Evolutionary conservation across 1,140 invertebrate species (phyloP).

Genomic region (Triops cancriformis): DNA sequence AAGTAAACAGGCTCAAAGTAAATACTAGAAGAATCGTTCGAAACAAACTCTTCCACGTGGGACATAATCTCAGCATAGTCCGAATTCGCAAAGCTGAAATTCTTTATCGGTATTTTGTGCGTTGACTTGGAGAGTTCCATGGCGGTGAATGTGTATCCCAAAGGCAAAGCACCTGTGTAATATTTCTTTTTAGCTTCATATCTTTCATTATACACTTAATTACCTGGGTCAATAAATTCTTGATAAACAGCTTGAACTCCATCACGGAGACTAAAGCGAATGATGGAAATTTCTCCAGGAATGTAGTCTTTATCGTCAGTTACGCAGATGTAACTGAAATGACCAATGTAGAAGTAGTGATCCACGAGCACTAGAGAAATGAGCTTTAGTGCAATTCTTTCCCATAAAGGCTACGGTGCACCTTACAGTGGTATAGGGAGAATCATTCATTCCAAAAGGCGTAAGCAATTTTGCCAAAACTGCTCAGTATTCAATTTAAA

Average conservation of each 20-base stretch:
- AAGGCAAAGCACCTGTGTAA: constrained; percentile 18
- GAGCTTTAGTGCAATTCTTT: background rate
- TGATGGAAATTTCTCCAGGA: constrained; percentile 36
- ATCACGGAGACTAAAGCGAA: constrained; percentile 35
- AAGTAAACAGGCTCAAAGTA: background rate
- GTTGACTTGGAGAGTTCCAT: constrained; percentile 20
- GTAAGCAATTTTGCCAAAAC: too few relatives aligned
- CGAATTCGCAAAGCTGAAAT: background rate
- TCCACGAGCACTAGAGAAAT: constrained; percentile 31
- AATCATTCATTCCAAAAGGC: too few relatives aligned
- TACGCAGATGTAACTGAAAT: constrained; percentile 36
- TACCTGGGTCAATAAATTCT: constrained; percentile 37
- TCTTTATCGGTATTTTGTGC: constrained; percentile 20
- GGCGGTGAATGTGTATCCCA: constrained; percentile 25
- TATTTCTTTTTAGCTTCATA: background rate
- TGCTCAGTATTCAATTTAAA: too few relatives aligned
- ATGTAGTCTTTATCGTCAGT: constrained; percentile 36
- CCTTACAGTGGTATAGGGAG: too few relatives aligned
- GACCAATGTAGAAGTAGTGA: constrained; percentile 36
- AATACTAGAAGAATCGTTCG: background rate
- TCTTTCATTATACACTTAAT: background rate
- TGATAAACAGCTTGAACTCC: constrained; percentile 36
- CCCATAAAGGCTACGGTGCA: too few relatives aligned
- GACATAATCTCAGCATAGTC: constrained; percentile 16
- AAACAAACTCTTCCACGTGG: constrained; percentile 4